Evolutionary conservation across 2,888 invertebrate genomes (phyloP), one percentile per base, ranked within the genome.

Genomic region (Apodemia duryi): DNA sequence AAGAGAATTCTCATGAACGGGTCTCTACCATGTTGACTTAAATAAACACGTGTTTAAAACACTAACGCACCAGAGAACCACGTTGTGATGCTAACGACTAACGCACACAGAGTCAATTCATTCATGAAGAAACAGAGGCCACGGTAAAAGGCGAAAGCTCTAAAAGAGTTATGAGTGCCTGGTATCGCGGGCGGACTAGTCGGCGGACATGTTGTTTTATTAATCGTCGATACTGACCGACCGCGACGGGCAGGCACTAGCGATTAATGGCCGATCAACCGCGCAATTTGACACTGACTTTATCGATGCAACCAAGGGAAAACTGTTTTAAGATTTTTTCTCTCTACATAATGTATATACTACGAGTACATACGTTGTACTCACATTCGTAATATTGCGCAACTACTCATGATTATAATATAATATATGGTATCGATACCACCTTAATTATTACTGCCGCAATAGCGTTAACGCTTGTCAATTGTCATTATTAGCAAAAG

Each of bases 1-100:
- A 87, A 88, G 89, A 85, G 84, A 88, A 86, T 90, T 91, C 89
- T 88, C 89, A 88, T 88, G 86, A 90, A 88, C 88, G 88, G 49
- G 89, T 88, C 87, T 88, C 87, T 85, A 82, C 83, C 86, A 82
- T 83, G 81, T 83, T 82, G 83, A 73, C 73, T 79, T 82, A 80
- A 84, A 86, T 81, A 84, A 88, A 88, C 90, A 90, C 88, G 85
- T 88, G 89, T 84, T 79, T 74, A 73, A 64, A 72, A 78, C 81
- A 81, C 82, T 75, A 74, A 73, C 73, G 65, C 68, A 65, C 49
- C 65, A 46, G 46, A 46, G 46, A 46, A 46, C 46, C 13, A 63
- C 62, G 68, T 66, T 73, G 70, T n/a, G 46, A 70, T 71, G 73
- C 78, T 73, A 73, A 73, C 64, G 70, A 68, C 73, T 68, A 68